These are phyloP conservation scores for Maniola hyperantus DNA, from an alignment of 2,888 invertebrate species.

Conservation along the genomic window DNA sequence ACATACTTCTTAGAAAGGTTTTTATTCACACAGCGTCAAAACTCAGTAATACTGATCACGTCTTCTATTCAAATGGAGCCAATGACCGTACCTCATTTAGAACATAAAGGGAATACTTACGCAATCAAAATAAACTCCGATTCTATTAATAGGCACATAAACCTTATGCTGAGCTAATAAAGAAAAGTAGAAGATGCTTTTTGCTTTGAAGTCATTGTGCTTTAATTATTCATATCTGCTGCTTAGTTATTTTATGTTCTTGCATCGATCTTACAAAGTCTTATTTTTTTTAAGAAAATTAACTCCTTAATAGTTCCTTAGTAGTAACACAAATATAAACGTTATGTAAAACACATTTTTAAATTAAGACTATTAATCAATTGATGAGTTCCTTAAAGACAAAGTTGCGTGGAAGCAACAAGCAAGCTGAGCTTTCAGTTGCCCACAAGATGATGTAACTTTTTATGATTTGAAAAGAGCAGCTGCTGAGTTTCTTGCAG, in stretches of 20 bases:
- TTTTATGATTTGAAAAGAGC: no score
- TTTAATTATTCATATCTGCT: background rate
- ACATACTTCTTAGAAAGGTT: constrained; percentile 20
- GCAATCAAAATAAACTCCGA: constrained; percentile 43
- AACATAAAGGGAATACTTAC: constrained; percentile 43
- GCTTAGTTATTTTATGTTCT: background rate
- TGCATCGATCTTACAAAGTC: background rate
- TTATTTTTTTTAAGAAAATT: background rate
- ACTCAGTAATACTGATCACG: constrained; percentile 46
- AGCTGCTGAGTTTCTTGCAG: no score
- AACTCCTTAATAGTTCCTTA: no score
- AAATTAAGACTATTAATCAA: no score
- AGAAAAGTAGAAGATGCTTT: constrained; percentile 27
- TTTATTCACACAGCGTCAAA: constrained; percentile 32
- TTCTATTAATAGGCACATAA: constrained; percentile 34
- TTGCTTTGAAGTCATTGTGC: constrained; percentile 10
- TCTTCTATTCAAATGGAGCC: constrained; percentile 43
- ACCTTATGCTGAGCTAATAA: constrained; percentile 29
- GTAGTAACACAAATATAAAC: no score
- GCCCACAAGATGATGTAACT: no score
- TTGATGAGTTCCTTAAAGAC: no score
- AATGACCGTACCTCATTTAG: constrained; percentile 42
- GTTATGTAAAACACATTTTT: no score
- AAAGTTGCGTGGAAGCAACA: no score
- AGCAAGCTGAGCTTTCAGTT: no score